Evolutionary conservation across 2,797 vertebrate genomes (phyloP).

Genomic region (Adelosebastes latens): DNA sequence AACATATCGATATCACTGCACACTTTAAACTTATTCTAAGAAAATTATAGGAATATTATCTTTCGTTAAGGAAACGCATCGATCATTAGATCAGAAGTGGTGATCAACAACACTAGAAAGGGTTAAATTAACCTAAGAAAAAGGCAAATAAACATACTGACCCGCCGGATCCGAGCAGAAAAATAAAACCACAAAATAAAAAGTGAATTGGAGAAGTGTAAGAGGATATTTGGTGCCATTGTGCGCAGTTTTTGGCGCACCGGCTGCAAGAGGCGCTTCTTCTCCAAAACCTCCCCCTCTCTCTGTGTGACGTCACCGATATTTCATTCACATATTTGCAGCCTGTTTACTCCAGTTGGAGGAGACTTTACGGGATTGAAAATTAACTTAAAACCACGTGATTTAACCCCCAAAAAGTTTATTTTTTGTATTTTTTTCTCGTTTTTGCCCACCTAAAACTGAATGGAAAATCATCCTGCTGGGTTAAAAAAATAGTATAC

Average conservation of each 20-base stretch:
- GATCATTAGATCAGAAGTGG: neutral
- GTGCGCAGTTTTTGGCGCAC: slow-evolving; percentile 45
- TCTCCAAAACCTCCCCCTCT: slow-evolving; percentile 12
- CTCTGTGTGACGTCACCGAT: slow-evolving; percentile 75
- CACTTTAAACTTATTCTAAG: too few species aligned
- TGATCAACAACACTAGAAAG: neutral
- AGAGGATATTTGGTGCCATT: slow-evolving; percentile 16
- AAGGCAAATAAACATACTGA: slow-evolving; percentile 16
- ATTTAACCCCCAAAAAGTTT: neutral
- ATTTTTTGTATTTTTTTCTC: neutral
- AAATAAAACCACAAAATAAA: neutral
- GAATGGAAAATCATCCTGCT: neutral
- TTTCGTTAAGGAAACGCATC: neutral
- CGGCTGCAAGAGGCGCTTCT: slow-evolving; percentile 47
- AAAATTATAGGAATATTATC: neutral
- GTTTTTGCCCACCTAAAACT: neutral
- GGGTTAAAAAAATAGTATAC: neutral
- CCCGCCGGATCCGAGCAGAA: neutral
- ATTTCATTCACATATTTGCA: slow-evolving; percentile 65
- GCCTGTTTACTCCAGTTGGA: slow-evolving; percentile 24
- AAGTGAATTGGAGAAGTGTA: neutral
- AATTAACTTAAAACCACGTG: neutral
- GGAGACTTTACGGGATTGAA: neutral
- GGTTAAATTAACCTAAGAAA: neutral
- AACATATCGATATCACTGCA: neutral